Base-by-base conservation (phyloP, 2,888 invertebrate species). In the Sepioteuthis lessoniana region DNA sequence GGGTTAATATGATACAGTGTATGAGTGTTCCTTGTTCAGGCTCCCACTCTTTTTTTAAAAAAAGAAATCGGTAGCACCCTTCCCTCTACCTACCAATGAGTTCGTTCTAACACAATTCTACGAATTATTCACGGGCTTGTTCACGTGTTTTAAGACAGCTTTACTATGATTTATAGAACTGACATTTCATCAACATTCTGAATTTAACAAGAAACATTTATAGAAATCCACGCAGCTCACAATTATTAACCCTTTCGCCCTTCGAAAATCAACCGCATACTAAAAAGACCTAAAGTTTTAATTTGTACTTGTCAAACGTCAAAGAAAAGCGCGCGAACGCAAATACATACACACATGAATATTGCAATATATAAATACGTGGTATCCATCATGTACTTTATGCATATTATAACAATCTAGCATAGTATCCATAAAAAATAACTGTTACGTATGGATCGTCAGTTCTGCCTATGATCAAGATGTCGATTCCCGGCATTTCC, bases 1-100 rank as follows among this genome's bases (percentile, higher is more conserved):
- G 76, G n/a, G 76, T 76, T 76, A 76, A 76, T 76, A 76, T 76
- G n/a, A 76, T n/a, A 76, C 76, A 76, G 76, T n/a, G 76, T n/a
- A 76, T 76, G n/a, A 16, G n/a, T 76, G 3, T 76, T 4, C n/a
- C 35, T 76, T 76, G n/a, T 76, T 76, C n/a, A 76, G 76, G n/a
- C 35, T 76, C n/a, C n/a, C 35, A 16, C n/a, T 19, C n/a, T n/a
- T 35, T 13, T 10, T 76, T n/a, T 76, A 10, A 10, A 10, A 10
- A 25, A 76, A 76, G 76, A 76, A 76, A 76, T 76, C n/a, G 76
- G 76, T 25, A n/a, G 76, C 76, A n/a, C 76, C n/a, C 76, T 76
- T n/a, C 76, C 76, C n/a, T 7, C 76, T 76, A 8, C 76, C 76
- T 55, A 25, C 76, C 76, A 16, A n/a, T 31, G 76, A 76, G 76